Percentiles rank a stretch among this genome's conserved stretches.
These are phyloP conservation scores for Mantis religiosa DNA, from an alignment of 2,888 invertebrate genomes.

Conservation along the genomic window DNA sequence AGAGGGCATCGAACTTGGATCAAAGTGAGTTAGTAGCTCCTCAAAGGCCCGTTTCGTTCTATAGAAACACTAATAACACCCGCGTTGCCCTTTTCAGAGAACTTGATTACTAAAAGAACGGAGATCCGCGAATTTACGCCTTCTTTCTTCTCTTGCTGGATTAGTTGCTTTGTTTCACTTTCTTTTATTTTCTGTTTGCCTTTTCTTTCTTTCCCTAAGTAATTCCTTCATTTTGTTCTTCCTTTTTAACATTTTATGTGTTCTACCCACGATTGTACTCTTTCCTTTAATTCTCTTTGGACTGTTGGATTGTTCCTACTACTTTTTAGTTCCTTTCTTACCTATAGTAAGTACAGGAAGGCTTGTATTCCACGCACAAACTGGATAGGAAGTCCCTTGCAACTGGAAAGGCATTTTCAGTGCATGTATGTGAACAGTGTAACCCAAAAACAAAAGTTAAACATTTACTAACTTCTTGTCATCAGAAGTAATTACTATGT, in stretches of 20 bases:
- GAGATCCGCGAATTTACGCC: neutral
- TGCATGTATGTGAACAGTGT: too few relatives aligned
- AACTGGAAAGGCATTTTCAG: too few relatives aligned
- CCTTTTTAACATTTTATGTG: neutral
- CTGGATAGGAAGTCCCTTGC: too few relatives aligned
- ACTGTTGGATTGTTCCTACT: too few relatives aligned
- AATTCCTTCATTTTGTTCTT: neutral
- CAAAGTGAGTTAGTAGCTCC: neutral
- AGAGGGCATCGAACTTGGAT: neutral
- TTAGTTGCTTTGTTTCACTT: neutral
- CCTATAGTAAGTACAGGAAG: too few relatives aligned
- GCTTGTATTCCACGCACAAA: too few relatives aligned
- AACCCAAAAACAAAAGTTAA: too few relatives aligned
- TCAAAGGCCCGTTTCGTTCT: neutral
- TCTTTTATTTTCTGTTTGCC: neutral
- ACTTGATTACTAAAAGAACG: neutral
- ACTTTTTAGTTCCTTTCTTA: too few relatives aligned
- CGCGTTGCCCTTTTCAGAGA: neutral
- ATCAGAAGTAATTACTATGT: too few relatives aligned
- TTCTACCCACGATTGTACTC: neutral
- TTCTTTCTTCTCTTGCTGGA: neutral
- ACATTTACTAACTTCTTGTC: too few relatives aligned
- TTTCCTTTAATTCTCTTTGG: neutral
- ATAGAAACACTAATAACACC: neutral
- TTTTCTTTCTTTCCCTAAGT: neutral